Evolutionary conservation across 1,140 invertebrate species (phyloP), one percentile per base, ranked within the genome.

Genomic region (Arion vulgaris): DNA sequence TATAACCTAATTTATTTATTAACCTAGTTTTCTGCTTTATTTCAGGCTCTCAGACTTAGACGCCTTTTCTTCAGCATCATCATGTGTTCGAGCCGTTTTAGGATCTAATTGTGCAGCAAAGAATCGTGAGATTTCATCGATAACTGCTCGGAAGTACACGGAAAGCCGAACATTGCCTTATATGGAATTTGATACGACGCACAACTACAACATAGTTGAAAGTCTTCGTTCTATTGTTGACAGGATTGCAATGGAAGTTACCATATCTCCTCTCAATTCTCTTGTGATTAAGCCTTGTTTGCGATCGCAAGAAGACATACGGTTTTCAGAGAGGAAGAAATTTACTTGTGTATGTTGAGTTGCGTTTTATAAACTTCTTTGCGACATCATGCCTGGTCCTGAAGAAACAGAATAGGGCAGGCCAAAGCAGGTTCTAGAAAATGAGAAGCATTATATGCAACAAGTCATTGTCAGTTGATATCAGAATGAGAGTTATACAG

Each of bases 111-210:
- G 79, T 45, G 26, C 79, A 11, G 69, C 79, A 7, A 9, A 51
- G n/a, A 28, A 79, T 53, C n/a, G 77, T 4, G 39, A 26, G 1
- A 28, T 79, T 32, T 2, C 36, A 7, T 13, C 62, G 11, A 4
- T 28, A 1, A 2, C 15, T 15, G 79, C 66, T 68, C 38, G 79
- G 57, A 71, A 49, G 23, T 81, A 72, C 69, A 68, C 79, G 15
- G 79, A 81, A 23, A 81, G 69, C 79, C 66, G 68, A 28, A 68
- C 4, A n/a, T 19, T 81, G 66, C 79, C 79, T 15, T 81, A 81
- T 51, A 81, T 72, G 79, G 79, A 81, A 34, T 9, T 51, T 7
- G 79, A 81, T 45, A 49, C 39, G 11, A n/a, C 38, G 5, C 79
- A 81, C 0, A 72, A 49, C 34, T 81, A 72, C 45, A 81, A 81